A percentile compares a stretch with the other conserved stretches of the same genome.
Evolutionary conservation across 2,888 invertebrate genomes (phyloP).

Genomic region (Pterobdella sp.): DNA sequence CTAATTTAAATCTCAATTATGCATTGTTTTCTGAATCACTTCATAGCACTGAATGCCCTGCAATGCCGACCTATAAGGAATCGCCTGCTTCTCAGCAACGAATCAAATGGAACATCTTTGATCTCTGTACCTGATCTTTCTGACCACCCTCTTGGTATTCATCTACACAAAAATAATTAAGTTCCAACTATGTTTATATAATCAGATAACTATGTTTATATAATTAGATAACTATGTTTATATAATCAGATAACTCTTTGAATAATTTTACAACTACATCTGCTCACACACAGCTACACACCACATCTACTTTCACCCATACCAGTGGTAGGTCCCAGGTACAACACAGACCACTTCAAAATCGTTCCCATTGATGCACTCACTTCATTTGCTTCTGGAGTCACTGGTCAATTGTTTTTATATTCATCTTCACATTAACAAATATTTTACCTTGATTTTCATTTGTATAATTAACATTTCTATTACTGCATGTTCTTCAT

Average conservation of each 20-base stretch:
- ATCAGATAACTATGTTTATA: background rate
- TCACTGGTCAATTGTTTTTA: slow-evolving; percentile 33
- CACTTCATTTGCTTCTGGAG: slow-evolving; percentile 39
- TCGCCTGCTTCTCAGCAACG: slow-evolving; percentile 28
- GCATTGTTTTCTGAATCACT: background rate
- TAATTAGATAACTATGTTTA: background rate
- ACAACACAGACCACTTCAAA: slow-evolving; percentile 40
- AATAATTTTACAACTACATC: background rate
- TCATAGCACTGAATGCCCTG: slow-evolving; percentile 41
- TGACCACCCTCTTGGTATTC: slow-evolving; percentile 37
- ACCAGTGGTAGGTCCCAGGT: slow-evolving; percentile 43
- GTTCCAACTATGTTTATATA: background rate
- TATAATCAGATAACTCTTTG: background rate
- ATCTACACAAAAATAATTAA: background rate
- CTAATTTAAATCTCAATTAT: background rate
- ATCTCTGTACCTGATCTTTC: slow-evolving; percentile 40
- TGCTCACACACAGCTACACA: background rate
- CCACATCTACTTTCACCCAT: slow-evolving; percentile 19
- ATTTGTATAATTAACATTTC: slow-evolving; percentile 12
- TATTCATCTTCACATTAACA: slow-evolving; percentile 18
- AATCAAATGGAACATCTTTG: slow-evolving; percentile 33
- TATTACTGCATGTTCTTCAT: no score
- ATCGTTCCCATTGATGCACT: slow-evolving; percentile 37
- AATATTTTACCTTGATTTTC: slow-evolving; percentile 5
- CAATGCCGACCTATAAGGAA: slow-evolving; percentile 39